Base-by-base conservation (phyloP, 1,140 invertebrate species). In the Rhyzopertha dominica region DNA sequence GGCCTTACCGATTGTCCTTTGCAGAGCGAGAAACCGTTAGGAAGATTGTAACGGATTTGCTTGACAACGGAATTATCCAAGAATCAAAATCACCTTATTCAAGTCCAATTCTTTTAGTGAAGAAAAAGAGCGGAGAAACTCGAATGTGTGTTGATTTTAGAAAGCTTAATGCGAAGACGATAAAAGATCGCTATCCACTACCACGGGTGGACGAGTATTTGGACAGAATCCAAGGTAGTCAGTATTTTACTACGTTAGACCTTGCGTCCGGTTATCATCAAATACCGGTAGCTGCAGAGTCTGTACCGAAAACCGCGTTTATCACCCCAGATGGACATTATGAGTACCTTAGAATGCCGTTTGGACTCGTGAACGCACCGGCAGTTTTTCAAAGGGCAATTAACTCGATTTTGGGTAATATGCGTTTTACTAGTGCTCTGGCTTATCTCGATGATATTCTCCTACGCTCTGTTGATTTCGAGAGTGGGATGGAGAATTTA, bases 221-320 rank as follows among this genome's bases (percentile, higher is more conserved):
- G 10, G 52, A 57, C 17, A 48, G 43, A 31, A 37, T 76, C 13
- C 56, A 50, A 2, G 61, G 60, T 16, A 32, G 48, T 1, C 36
- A 25, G 7, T 49, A 55, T 35, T 65, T 64, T 30, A 54, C 48
- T 12, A 49, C 43, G 1, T 35, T 75, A 2, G 73, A 76, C 53
- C 37, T 74, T 9, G 56, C 48, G 0, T 63, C 61, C n/a, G 63
- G 63, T 4, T 67, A 61, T 26, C 60, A 61, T 42, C 67, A 69
- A 28, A 58, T 70, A 1, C 43, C 36, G 26, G 26, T 65, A 3
- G 28, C 55, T 2, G 5, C 20, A 30, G 29, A 54, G 3, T 58
- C 51, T 36, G 59, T 45, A 8, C 39, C 56, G 1, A 75, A 73
- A 54, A 76, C 73, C 0, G 70, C 69, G 0, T 74, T 76, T 54